These are phyloP conservation scores for Apamea crenata DNA, from an alignment of 2,888 invertebrate genomes.

Conservation along the genomic window DNA sequence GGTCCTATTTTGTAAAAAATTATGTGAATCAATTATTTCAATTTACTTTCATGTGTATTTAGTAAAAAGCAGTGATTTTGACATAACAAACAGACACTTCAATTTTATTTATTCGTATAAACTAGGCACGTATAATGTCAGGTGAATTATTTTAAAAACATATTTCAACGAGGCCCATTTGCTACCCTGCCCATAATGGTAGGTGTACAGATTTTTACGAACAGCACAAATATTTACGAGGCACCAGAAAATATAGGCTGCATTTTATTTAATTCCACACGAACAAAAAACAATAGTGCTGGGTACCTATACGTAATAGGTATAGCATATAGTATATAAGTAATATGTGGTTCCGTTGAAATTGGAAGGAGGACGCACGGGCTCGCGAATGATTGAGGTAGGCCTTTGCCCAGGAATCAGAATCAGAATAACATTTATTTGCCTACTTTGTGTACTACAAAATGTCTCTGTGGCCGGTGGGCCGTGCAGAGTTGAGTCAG, in stretches of 20 bases:
- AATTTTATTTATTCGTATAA: too few species aligned
- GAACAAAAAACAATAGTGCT: background rate
- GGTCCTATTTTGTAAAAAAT: too few species aligned
- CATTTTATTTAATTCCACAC: conserved; percentile 45
- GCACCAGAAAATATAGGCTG: conserved; percentile 44
- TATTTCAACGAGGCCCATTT: conserved; percentile 50
- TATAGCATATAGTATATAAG: too few species aligned
- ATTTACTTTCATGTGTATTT: too few species aligned
- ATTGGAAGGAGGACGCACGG: too few species aligned
- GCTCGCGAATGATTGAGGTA: too few species aligned
- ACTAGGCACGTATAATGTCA: background rate
- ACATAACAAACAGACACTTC: too few species aligned
- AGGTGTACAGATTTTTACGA: conserved; percentile 53
- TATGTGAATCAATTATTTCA: too few species aligned
- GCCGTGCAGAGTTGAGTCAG: conserved; percentile 12
- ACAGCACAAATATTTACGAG: conserved; percentile 47
- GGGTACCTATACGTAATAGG: background rate
- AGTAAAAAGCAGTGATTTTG: too few species aligned
- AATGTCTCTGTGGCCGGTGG: background rate
- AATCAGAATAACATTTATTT: background rate
- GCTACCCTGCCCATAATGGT: conserved; percentile 28
- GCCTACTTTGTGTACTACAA: too few species aligned
- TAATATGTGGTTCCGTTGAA: too few species aligned
- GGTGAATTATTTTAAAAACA: conserved; percentile 37
- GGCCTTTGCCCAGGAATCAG: too few species aligned